A percentile compares a stretch with the other conserved stretches of the same genome.
These are phyloP conservation scores for Montifringilla adamsi DNA, from an alignment of 2,113 vertebrate species.

Conservation along the genomic window DNA sequence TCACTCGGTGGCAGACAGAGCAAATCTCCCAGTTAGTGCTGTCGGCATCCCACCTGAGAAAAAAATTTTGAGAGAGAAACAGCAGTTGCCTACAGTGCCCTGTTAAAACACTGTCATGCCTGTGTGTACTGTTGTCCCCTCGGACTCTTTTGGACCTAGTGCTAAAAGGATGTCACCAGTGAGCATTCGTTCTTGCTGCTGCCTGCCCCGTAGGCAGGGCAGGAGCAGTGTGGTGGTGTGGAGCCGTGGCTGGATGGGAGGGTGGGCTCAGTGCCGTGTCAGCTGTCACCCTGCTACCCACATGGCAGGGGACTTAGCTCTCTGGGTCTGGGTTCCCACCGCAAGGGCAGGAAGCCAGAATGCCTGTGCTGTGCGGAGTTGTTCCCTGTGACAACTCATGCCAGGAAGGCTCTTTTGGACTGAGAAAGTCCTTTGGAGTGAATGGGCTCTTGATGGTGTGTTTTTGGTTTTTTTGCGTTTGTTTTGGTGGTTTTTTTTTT, in stretches of 20 bases:
- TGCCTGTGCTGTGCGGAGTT: too few relatives aligned
- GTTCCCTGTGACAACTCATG: fast-evolving
- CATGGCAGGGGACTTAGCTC: fast-evolving
- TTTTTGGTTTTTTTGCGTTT: neutral
- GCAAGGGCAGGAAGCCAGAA: fast-evolving
- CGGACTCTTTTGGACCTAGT: neutral
- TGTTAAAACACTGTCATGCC: fast-evolving
- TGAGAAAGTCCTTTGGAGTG: neutral
- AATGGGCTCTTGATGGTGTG: neutral
- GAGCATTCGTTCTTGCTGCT: neutral
- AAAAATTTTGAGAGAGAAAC: neutral
- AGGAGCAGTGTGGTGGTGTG: neutral
- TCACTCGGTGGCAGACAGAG: fast-evolving
- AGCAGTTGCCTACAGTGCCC: fast-evolving
- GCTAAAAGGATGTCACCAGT: neutral
- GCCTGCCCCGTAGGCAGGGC: fast-evolving
- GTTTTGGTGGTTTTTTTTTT: neutral
- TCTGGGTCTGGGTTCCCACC: neutral
- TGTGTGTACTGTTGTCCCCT: neutral
- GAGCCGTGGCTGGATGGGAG: neutral
- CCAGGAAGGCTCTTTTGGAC: neutral
- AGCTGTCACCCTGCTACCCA: neutral
- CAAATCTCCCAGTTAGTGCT: neutral
- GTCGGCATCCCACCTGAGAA: neutral
- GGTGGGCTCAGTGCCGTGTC: neutral